Conservation (phyloP, 2,113 vertebrate species). For the Trinectes maculatus region DNA sequence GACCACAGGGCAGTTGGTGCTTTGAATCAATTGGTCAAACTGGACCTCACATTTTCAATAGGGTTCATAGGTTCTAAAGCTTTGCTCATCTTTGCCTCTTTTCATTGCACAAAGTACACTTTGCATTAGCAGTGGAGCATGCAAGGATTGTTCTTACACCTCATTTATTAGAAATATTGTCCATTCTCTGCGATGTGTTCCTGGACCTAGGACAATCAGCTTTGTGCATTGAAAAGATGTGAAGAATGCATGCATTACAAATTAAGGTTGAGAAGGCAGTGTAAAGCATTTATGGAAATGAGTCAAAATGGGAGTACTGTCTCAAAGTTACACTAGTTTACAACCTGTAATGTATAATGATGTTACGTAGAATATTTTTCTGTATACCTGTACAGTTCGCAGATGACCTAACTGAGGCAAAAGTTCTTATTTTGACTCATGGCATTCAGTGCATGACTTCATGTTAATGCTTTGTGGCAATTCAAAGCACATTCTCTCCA, state of each 20-base stretch:
- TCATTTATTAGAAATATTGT: slow-evolving; percentile 50
- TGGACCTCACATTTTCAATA: slow-evolving; percentile 84
- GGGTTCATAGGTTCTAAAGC: slow-evolving; percentile 84
- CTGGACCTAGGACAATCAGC: slow-evolving; percentile 55
- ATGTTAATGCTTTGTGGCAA: slow-evolving; percentile 73
- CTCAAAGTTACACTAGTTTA: slow-evolving; percentile 28
- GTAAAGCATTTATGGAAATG: slow-evolving; percentile 75
- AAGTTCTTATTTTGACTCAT: slow-evolving; percentile 82
- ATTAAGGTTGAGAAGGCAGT: slow-evolving; percentile 84
- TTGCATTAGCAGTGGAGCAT: slow-evolving; percentile 59
- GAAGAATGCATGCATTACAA: slow-evolving; percentile 76
- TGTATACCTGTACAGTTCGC: background rate
- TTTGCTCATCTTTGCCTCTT: slow-evolving; percentile 82
- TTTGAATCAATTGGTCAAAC: slow-evolving; percentile 64
- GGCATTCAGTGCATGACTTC: slow-evolving; percentile 75
- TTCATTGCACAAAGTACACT: slow-evolving; percentile 83
- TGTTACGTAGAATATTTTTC: slow-evolving; percentile 4
- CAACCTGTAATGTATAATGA: slow-evolving; percentile 12
- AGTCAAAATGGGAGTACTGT: slow-evolving; percentile 80
- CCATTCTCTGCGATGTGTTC: slow-evolving; percentile 62
- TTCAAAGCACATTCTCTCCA: slow-evolving; percentile 80
- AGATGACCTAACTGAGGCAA: slow-evolving; percentile 35
- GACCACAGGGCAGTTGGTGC: slow-evolving; percentile 33
- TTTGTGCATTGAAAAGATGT: slow-evolving; percentile 82
- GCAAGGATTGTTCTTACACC: slow-evolving; percentile 47